Conservation (phyloP, 2,113 vertebrate genomes). For the Hyperopisus bebe region DNA sequence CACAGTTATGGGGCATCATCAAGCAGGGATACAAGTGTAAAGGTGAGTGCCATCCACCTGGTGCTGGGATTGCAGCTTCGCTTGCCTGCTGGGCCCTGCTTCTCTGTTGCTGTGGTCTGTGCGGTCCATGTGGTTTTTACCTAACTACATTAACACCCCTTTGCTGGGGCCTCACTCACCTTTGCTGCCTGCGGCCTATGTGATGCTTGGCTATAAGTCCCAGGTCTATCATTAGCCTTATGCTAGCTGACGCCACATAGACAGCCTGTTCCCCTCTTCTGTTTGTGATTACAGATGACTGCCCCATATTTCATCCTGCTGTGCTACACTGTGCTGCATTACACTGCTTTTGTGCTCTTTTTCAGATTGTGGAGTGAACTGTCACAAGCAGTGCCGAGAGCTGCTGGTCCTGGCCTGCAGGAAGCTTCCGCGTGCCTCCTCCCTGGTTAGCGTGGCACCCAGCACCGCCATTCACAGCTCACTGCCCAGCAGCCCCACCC, state of each 20-base stretch:
- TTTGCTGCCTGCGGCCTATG: not conserved
- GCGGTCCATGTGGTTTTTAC: not conserved
- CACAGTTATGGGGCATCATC: conserved; percentile 97
- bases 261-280: not conserved
- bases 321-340: not conserved
- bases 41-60: conserved; percentile 65
- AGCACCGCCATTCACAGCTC: conserved; percentile 67
- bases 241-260: not conserved
- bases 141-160: not conserved
- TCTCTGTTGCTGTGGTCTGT: not conserved
- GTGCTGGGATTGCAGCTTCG: not conserved
- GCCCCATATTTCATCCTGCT: not conserved
- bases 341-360: conserved; percentile 11
- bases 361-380: conserved; percentile 92
- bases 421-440: conserved; percentile 74
- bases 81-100: not conserved
- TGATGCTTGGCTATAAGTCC: not conserved
- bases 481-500: conserved; percentile 79
- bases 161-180: not conserved
- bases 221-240: not conserved
- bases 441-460: conserved; percentile 63
- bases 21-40: conserved; percentile 98
- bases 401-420: conserved; percentile 88
- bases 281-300: not conserved
- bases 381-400: conserved; percentile 94